These are phyloP conservation scores for Cryptotermes secundus DNA, from an alignment of 1,140 invertebrate species.

Conservation along the genomic window DNA sequence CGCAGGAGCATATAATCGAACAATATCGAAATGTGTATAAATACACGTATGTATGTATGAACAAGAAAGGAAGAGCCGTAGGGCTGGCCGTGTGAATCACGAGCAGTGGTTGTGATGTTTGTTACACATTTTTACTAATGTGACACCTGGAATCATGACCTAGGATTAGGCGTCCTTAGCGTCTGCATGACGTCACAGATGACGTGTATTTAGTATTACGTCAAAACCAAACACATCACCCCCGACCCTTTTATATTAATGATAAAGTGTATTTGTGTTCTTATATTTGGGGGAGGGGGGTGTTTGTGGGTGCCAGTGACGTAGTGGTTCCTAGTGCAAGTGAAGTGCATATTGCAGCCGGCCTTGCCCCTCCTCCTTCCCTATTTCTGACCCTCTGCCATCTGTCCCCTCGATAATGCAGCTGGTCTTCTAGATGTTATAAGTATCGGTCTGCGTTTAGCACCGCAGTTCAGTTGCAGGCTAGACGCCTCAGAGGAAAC, in stretches of 20 bases:
- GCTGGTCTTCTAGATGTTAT: slow-evolving; percentile 4
- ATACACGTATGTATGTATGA: too few relatives aligned
- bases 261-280: slow-evolving; percentile 9
- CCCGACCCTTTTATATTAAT: background rate
- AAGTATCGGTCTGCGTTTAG: background rate
- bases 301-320: background rate
- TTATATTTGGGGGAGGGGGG: background rate
- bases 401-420: slow-evolving; percentile 14
- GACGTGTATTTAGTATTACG: slow-evolving; percentile 7
- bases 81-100: too few relatives aligned
- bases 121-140: too few relatives aligned
- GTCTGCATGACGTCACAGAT: background rate
- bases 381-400: slow-evolving; percentile 14
- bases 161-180: background rate
- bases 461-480: background rate
- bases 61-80: too few relatives aligned
- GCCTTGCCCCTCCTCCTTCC: background rate
- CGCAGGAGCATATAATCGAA: too few relatives aligned
- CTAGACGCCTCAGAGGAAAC: background rate
- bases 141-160: background rate
- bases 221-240: background rate
- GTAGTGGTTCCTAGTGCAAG: slow-evolving; percentile 9
- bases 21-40: too few relatives aligned
- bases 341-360: slow-evolving; percentile 17
- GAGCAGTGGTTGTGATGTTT: too few relatives aligned